A percentile compares a stretch with the other conserved stretches of the same genome.
Conservation (phyloP, 2,888 invertebrate genomes). For the Bembecia ichneumoniformis region DNA sequence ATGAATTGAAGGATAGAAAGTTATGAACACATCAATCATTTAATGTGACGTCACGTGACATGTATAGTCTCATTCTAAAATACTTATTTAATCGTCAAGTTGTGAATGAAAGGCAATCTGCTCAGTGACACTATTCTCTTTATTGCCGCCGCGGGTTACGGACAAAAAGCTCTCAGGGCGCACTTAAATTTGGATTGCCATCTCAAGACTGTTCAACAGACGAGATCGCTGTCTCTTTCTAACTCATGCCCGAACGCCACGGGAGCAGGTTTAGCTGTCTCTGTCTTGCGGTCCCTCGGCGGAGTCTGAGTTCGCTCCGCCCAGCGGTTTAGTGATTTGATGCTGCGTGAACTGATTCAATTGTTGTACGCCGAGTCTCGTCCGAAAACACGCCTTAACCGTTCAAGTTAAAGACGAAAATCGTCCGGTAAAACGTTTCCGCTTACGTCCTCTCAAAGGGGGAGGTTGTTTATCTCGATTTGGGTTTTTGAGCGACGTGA, state of each 20-base stretch:
- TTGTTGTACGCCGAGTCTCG: constrained; percentile 51
- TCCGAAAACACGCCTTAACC: constrained; percentile 60
- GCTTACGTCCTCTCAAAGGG: constrained; percentile 62
- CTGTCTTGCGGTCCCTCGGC: constrained; percentile 56
- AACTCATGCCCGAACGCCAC: constrained; percentile 20
- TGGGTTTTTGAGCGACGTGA: constrained; percentile 70
- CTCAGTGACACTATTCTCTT: constrained; percentile 67
- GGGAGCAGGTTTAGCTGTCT: constrained; percentile 42
- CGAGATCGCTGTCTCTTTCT: constrained; percentile 50
- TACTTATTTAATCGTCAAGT: constrained; percentile 69
- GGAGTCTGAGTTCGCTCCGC: constrained; percentile 69
- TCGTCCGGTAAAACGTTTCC: constrained; percentile 60
- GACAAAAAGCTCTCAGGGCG: constrained; percentile 61
- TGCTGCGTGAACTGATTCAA: constrained; percentile 74
- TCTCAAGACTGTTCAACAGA: constrained; percentile 50
- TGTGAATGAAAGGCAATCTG: constrained; percentile 67
- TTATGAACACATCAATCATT: constrained; percentile 54
- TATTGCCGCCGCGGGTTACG: constrained; percentile 53
- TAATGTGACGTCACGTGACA: constrained; percentile 55
- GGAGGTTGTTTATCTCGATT: constrained; percentile 69
- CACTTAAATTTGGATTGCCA: constrained; percentile 58
- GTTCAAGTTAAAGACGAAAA: constrained; percentile 65
- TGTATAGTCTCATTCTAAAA: constrained; percentile 52
- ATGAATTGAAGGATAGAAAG: constrained; percentile 56
- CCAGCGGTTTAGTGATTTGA: constrained; percentile 74